Evolutionary conservation across 2,888 invertebrate species (phyloP), one percentile per base, ranked within the genome.

Genomic region (Tipula helvola): DNA sequence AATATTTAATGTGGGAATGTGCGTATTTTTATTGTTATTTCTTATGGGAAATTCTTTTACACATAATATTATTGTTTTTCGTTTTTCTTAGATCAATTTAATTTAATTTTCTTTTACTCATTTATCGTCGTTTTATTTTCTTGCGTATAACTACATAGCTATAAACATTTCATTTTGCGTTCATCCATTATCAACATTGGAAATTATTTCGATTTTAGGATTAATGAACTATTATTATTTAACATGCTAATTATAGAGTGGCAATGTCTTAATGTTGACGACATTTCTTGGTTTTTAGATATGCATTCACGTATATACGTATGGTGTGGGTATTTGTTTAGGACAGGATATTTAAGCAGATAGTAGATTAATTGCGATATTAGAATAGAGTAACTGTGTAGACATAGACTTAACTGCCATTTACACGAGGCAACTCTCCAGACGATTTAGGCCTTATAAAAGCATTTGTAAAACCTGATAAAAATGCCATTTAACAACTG

Each of bases 221-320:
- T 71, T 71, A 71, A 71, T 71, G 71, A 71, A 71, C 71, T 71
- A 71, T 71, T 71, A 71, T 71, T 71, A 71, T 71, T 71, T 71
- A 28, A 71, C 71, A 71, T 71, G 71, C 71, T 71, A 71, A 71
- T 71, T 71, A 71, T 71, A 71, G 71, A 71, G 28, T 71, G 71
- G 71, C 71, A 71, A 71, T 71, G 71, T 2, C 71, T 71, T 71
- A 71, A 71, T 71, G 28, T 57, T 57, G 10, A n/a, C 52, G 8
- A 52, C 13, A 52, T 52, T 52, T 52, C 3, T 52, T 44, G 7
- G 10, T 44, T 44, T 39, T 44, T 44, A 44, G 10, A 44, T 44
- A 7, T 39, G 39, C 7, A 39, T 39, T 28, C 28, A 28, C 28
- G 2, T 28, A 28, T n/a, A n/a, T n/a, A n/a, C n/a, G n/a, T 28